Evolutionary conservation across 2,888 invertebrate species (phyloP).

Genomic region (Myopa testacea): DNA sequence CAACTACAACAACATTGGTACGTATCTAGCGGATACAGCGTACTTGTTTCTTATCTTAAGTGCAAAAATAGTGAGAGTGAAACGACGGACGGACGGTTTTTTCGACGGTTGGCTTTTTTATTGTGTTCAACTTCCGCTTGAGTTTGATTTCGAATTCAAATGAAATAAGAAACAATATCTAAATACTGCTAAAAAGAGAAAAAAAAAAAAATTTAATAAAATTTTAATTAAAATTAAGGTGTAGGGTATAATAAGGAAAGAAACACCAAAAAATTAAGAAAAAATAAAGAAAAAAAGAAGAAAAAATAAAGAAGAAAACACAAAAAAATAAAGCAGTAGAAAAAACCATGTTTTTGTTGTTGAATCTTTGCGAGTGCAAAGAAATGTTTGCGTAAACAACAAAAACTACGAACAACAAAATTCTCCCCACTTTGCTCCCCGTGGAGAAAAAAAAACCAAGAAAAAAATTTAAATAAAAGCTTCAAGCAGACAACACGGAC

Average conservation of each 20-base stretch:
- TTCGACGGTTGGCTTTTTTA: neutral
- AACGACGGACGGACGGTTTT: neutral
- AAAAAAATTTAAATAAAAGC: neutral
- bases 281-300: neutral
- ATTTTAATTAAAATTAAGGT: neutral
- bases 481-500: neutral
- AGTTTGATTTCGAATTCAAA: neutral
- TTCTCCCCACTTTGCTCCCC: neutral
- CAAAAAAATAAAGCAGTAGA: no score
- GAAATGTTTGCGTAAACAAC: neutral
- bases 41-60: neutral
- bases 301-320: neutral
- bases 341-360: neutral
- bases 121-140: no score
- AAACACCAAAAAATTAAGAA: neutral
- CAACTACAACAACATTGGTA: no score
- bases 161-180: neutral
- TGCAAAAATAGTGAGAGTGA: neutral
- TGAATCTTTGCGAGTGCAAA: conserved; percentile 3
- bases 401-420: no score
- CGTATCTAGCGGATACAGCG: no score
- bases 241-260: neutral
- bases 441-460: neutral
- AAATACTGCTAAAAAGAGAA: neutral
- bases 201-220: neutral